Evolutionary conservation across 1,140 invertebrate genomes (phyloP), one percentile per base, ranked within the genome.

Genomic region (Bombus pascuorum): DNA sequence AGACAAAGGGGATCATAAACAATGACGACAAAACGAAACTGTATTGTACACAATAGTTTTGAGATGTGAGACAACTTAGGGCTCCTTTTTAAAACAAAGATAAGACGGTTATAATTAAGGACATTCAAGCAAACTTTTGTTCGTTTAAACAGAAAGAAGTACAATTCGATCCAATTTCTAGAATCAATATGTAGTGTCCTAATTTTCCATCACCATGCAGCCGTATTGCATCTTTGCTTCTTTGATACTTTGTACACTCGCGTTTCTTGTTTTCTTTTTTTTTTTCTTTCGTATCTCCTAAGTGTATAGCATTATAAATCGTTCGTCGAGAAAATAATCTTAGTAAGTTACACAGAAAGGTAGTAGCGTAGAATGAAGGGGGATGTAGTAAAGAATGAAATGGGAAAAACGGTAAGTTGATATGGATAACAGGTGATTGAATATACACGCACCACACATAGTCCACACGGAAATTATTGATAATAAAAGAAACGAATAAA

Each of bases 401-500:
- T 34, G 32, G 66, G 59, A 37, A 18, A 15, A 47, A 32, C 9
- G 66, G 73, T 47, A 74, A 78, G 32, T 47, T 44, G 28, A 77
- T 71, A 82, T 9, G 37, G 34, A 39, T 78, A 68, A 66, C 42
- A 83, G 28, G 68, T 53, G 76, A 57, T 22, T 28, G 39, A 62
- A 57, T 77, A 59, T 53, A 57, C 84, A 85, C 78, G 79, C 83
- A 81, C 9, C 83, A 81, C 83, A 85, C 77, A 80, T 75, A 71
- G 44, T 81, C 57, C 78, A 85, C 78, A 81, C 71, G 59, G 65
- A 78, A 81, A 81, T 62, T 1, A 65, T 44, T 9, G 6, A 70
- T 44, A 47, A n/a, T 62, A 42, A 70, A 73, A 42, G 76, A 62
- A n/a, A 83, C 22, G 3, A 75, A 83, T 68, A 78, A 18, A 79